These are phyloP conservation scores for Drosophila rubida DNA, from an alignment of 2,888 invertebrate species.

Conservation along the genomic window DNA sequence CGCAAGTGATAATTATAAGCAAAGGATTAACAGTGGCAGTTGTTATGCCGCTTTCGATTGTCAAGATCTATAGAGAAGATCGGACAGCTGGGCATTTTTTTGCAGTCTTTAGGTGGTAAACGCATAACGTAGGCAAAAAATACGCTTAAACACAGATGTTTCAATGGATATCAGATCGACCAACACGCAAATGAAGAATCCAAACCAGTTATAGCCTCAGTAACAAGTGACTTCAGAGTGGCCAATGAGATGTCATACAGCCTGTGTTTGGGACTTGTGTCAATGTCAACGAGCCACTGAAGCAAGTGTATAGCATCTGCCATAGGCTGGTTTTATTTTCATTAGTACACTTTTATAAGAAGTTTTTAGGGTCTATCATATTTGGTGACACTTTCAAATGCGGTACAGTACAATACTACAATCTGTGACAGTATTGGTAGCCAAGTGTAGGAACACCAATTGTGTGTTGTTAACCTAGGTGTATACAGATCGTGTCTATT, in stretches of 20 bases:
- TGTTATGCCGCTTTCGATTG: slow-evolving; percentile 69
- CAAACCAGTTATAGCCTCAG: slow-evolving; percentile 66
- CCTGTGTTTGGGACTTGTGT: slow-evolving; percentile 60
- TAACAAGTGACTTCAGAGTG: slow-evolving; percentile 62
- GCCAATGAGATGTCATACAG: slow-evolving; percentile 45
- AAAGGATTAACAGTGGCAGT: slow-evolving; percentile 60
- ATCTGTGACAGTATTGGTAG: no score
- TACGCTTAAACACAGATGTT: slow-evolving; percentile 31
- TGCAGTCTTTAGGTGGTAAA: slow-evolving; percentile 32
- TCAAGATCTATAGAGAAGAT: slow-evolving; percentile 54
- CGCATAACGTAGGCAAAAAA: slow-evolving; percentile 9
- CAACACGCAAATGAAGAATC: slow-evolving; percentile 76
- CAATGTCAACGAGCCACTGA: slow-evolving; percentile 52
- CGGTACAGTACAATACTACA: no score
- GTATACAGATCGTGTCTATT: no score
- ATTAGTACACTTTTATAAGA: background rate
- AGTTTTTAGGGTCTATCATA: background rate
- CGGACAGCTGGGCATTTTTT: slow-evolving; percentile 44
- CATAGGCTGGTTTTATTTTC: slow-evolving; percentile 17
- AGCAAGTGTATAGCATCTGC: slow-evolving; percentile 62
- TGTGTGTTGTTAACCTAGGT: no score
- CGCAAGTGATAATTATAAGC: slow-evolving; percentile 71
- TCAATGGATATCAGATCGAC: slow-evolving; percentile 27
- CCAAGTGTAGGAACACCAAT: no score
- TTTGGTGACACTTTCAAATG: background rate